These are phyloP conservation scores for Drosophila simulans DNA, from an alignment of 1,140 invertebrate species.

Conservation along the genomic window DNA sequence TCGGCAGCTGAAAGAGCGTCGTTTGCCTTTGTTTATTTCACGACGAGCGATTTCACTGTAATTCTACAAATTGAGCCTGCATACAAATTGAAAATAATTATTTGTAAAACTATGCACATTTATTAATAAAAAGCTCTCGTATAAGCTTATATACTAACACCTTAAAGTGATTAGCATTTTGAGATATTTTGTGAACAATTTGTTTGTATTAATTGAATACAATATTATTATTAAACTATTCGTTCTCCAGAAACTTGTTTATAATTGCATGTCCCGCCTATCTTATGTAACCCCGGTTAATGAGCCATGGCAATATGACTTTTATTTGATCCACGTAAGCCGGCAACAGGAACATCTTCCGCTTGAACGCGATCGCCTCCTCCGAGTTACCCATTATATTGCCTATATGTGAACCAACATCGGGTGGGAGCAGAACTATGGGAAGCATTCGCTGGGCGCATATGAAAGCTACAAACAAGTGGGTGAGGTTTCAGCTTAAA, in stretches of 20 bases:
- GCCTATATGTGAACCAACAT: conserved; percentile 53
- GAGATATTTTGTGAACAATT: neutral
- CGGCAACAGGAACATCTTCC: conserved; percentile 58
- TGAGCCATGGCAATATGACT: conserved; percentile 72
- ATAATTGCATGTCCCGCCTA: conserved; percentile 1
- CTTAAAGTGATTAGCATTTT: neutral
- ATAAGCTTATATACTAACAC: too few species aligned
- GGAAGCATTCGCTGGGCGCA: conserved; percentile 67
- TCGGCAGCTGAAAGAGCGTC: neutral
- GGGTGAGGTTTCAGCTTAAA: conserved; percentile 3
- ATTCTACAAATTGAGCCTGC: too few species aligned
- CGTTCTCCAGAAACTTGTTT: neutral
- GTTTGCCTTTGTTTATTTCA: neutral
- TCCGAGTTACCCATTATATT: conserved; percentile 68
- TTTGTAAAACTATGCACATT: too few species aligned
- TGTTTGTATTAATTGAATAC: neutral
- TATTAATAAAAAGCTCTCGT: too few species aligned
- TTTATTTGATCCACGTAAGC: conserved; percentile 68
- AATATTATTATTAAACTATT: conserved; percentile 4
- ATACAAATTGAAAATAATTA: too few species aligned
- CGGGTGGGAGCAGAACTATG: conserved; percentile 57
- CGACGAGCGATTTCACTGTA: too few species aligned
- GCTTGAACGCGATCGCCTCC: conserved; percentile 61
- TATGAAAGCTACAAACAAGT: conserved; percentile 59
- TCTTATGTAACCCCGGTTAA: conserved; percentile 56